Conservation (phyloP, 2,888 invertebrate genomes). For the Pandemis corylana region DNA sequence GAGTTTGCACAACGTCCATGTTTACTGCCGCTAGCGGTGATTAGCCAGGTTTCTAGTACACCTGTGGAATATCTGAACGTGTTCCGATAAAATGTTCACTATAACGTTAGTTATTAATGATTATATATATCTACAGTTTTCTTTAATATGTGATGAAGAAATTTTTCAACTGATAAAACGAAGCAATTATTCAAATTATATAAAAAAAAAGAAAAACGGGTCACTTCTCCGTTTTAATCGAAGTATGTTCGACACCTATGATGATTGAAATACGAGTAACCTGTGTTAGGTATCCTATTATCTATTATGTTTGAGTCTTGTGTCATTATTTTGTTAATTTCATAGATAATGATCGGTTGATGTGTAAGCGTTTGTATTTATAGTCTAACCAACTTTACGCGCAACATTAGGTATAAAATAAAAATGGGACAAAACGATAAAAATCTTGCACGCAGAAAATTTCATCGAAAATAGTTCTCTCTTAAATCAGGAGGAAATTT, state of each 20-base stretch:
- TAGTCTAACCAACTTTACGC: no score
- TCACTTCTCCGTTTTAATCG: no score
- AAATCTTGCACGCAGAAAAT: background rate
- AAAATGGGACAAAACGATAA: background rate
- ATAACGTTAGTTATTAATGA: background rate
- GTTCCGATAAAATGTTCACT: slow-evolving; percentile 3
- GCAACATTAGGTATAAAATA: no score
- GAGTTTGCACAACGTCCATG: slow-evolving; percentile 1
- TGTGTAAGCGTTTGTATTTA: no score
- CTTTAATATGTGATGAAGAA: background rate
- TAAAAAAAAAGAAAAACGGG: no score
- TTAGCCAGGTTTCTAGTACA: slow-evolving; percentile 17
- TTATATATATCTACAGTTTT: background rate
- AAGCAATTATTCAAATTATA: no score
- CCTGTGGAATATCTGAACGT: slow-evolving; percentile 13
- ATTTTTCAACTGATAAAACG: background rate
- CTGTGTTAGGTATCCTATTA: no score
- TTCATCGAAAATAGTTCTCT: background rate
- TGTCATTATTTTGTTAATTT: no score
- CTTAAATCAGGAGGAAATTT: background rate
- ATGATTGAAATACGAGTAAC: no score
- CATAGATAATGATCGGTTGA: no score
- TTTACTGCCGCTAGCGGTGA: background rate
- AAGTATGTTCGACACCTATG: no score
- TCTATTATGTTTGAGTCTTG: no score